Base-by-base conservation (phyloP, 53 echinoderm and acorn worm species). In the Apostichopus leukothele region DNA sequence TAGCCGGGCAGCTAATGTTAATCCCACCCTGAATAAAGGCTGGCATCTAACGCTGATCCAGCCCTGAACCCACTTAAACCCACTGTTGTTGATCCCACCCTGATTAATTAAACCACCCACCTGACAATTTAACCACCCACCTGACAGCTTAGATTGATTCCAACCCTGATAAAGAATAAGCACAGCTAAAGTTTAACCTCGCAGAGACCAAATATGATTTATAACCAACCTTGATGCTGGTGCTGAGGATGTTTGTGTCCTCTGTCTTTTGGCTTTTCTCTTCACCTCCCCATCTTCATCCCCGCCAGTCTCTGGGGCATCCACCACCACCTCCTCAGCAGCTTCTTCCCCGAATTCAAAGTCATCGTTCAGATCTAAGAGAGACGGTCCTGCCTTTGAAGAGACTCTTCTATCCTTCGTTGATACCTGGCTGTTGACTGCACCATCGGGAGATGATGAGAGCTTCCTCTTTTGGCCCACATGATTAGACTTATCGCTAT, bases 301-400 rank as follows among this genome's bases (percentile, higher is more conserved):
- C 4, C 50, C 3, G 1, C 12, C 67, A 1, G 26, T 13, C 21
- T 52, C 77, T 6, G 25, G 27, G 16, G 7, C 16, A 13, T 76
- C 77, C 50, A n/a, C 85, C 0, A 59, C 67, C 50, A n/a, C 85
- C 3, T 20, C 67, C 6, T 60, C 85, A 5, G 85, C 85, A 9
- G 14, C 60, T 16, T 85, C 85, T 85, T 85, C 85, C 67, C 4
- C 25, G 50, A 67, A 85, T 50, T 85, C 63, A 50, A 85, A 85
- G 57, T 85, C 85, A 39, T 85, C 85, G 67, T 85, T 25, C 18
- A 85, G 68, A 50, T 85, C 85, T 9, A 85, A 50, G 20, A 85
- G 60, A 25, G 85, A 85, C 4, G 26, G 13, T 26, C 85, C 85
- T 8, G 83, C 16, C 14, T 83, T 83, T 60, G 83, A 77, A 19